Evolutionary conservation across 2,797 vertebrate species (phyloP), one percentile per base, ranked within the genome.

Genomic region (Dromococcyx pavoninus): DNA sequence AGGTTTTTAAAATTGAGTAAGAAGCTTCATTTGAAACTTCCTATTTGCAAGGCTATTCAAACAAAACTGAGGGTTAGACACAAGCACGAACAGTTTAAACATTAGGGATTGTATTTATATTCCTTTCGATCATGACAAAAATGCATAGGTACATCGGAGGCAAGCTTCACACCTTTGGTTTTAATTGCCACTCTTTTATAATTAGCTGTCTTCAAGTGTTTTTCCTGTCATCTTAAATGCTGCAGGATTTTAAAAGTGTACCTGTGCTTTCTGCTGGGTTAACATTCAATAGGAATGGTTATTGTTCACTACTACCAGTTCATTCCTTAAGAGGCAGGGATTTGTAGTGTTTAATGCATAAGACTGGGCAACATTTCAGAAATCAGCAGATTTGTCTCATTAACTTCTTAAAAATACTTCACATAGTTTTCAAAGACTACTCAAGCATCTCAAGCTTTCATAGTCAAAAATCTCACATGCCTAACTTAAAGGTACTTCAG

Each of bases 391-490:
- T 92, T 89, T 92, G 87, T 74, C 86, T 95, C 75, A 78, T 64
- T 92, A 94, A 89, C 70, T 58, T 89, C 91, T 95, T 72, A 88
- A 93, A 95, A 94, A 96, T 84, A 69, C 85, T 89, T 92, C 83
- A 86, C 93, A 91, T 86, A 92, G 41, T 89, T 95, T 89, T 75
- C 81, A 95, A 93, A 86, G 77, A 53, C 85, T 92, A 67, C 51
- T 92, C 65, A 93, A 93, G 91, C 37, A 92, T 66, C 57, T 86
- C 58, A 89, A 35, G 57, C 69, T 89, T 87, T 67, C 81, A 67
- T 32, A 65, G 91, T 74, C 72, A 86, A 91, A 86, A 92, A 62
- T 56, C 91, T 57, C 89, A 91, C 91, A 88, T 77, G 91, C 37
- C 67, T 74, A 87, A 91, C 56, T 87, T 78, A 89, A 92, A 92